A percentile compares a stretch with the other conserved stretches of the same genome.
Evolutionary conservation across 2,113 vertebrate species (phyloP).

Genomic region (Terrapene triunguis): DNA sequence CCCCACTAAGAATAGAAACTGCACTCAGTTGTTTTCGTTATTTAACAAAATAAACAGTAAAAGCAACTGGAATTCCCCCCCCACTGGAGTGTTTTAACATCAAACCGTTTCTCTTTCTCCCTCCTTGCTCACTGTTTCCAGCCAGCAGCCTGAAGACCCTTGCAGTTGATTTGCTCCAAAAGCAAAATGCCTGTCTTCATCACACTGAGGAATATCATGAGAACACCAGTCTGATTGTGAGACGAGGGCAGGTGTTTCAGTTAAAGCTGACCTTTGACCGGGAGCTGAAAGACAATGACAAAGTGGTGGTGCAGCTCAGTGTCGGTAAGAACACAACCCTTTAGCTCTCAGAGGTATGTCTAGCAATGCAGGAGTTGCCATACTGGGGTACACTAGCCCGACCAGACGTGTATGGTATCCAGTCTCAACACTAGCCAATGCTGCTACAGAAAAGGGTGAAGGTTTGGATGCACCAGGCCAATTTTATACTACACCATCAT

Average conservation of each 20-base stretch:
- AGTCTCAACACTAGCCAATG: not conserved
- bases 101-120: not conserved
- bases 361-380: not conserved
- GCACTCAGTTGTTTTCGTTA: not conserved
- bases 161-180: constrained; percentile 52
- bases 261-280: constrained; percentile 41
- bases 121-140: not conserved
- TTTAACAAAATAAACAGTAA: not conserved
- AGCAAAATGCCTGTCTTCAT: constrained; percentile 37
- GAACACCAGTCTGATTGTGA: constrained; percentile 51
- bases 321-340: constrained; percentile 31
- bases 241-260: constrained; percentile 62
- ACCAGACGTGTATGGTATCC: not conserved
- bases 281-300: not conserved
- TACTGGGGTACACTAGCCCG: not conserved
- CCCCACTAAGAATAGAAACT: not conserved
- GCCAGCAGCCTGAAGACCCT: constrained; percentile 23
- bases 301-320: not conserved
- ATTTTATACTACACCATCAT: not conserved
- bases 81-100: not conserved
- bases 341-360: not conserved
- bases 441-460: not conserved
- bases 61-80: not conserved
- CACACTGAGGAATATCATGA: constrained; percentile 40
- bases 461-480: not conserved